phyloP scores from a whole-genome alignment of 2,797 vertebrate species.

The Glyptemys insculpta region DNA sequence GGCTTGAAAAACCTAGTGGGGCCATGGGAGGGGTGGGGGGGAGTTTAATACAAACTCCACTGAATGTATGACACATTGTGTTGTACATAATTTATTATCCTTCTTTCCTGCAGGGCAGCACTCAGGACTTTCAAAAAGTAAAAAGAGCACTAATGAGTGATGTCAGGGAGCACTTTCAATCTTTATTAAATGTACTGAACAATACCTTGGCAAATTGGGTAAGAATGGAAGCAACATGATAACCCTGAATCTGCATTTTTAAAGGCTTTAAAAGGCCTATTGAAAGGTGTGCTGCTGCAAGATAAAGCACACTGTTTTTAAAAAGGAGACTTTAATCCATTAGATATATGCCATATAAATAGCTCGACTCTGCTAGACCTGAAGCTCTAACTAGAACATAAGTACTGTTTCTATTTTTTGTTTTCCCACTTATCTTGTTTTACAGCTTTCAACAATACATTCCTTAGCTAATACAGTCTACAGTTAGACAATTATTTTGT shows the following conservation, averaged over 20 bases:
- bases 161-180: constrained; percentile 17
- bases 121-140: not conserved
- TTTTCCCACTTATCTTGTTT: constrained; percentile 55
- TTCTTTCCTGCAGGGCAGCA: constrained; percentile 6
- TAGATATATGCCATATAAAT: constrained; percentile 26
- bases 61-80: rapidly evolving
- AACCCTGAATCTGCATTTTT: constrained; percentile 61
- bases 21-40: not conserved
- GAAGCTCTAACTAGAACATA: not conserved
- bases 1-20: not conserved
- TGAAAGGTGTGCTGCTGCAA: constrained; percentile 43
- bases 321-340: constrained; percentile 39
- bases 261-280: constrained; percentile 19
- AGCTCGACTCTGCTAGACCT: constrained; percentile 17
- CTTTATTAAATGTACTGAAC: not conserved
- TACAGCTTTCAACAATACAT: constrained; percentile 44
- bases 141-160: not conserved
- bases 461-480: constrained; percentile 14
- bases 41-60: not conserved
- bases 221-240: constrained; percentile 39
- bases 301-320: constrained; percentile 40
- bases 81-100: not conserved
- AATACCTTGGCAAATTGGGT: constrained; percentile 36
- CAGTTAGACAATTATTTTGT: constrained; percentile 13
- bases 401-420: not conserved